phyloP scores from a whole-genome alignment of 2,797 vertebrate species.

The Enteromius unitaeniatus region DNA sequence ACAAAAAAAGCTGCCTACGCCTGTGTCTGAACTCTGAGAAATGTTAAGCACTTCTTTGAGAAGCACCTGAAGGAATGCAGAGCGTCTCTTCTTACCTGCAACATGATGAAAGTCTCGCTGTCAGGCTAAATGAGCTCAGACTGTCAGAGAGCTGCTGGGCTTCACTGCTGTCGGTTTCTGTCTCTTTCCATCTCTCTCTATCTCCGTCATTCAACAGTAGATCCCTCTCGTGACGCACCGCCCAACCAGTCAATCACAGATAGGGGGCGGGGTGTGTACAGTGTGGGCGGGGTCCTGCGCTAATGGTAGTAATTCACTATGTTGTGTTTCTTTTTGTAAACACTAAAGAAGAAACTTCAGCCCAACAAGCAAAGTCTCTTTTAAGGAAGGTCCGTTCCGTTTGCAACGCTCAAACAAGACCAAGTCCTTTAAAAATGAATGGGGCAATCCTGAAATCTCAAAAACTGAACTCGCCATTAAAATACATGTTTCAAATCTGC shows the following conservation, averaged over 20 bases:
- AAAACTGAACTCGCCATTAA: too few relatives aligned
- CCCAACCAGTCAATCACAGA: constrained; percentile 9
- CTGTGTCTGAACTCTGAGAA: neutral
- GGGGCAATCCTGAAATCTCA: too few relatives aligned
- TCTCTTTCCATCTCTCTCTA: neutral
- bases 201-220: neutral
- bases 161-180: neutral
- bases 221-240: neutral
- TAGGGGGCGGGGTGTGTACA: neutral
- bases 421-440: too few relatives aligned
- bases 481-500: too few relatives aligned
- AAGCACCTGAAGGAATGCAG: constrained; percentile 3
- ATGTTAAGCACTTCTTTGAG: neutral
- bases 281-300: neutral
- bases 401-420: too few relatives aligned
- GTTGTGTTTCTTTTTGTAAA: too few relatives aligned
- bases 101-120: constrained; percentile 12
- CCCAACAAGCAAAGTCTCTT: neutral
- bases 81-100: constrained; percentile 25
- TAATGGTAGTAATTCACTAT: neutral
- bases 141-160: neutral
- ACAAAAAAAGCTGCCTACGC: neutral
- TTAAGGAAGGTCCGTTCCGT: too few relatives aligned
- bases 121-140: neutral
- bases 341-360: neutral